Base-by-base conservation (phyloP, 2,797 vertebrate genomes). In the Leuciscus waleckii region DNA sequence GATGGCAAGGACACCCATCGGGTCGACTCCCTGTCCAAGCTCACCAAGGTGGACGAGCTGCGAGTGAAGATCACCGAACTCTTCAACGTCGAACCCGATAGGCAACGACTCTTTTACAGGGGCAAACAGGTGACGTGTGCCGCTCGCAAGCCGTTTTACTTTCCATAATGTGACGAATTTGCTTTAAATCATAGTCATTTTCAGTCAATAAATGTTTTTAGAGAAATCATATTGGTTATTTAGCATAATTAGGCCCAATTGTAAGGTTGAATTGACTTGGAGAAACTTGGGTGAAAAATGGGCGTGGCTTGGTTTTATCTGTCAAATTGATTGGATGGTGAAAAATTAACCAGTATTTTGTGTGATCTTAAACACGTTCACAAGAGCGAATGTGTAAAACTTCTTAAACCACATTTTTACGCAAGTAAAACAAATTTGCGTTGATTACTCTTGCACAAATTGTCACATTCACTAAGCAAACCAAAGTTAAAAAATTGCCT, bases 31-130 rank as follows among this genome's bases (percentile, higher is more conserved):
- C 92, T 99, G 68, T 99, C 98, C 83, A 98, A 98, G 90, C 95
- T 99, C 58, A 99, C 98, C n/a, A 99, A 98, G 83, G 97, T 99
- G 92, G 96, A 99, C 1, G 97, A 96, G 68, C 92, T 99, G 51
- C 95, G 98, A 2, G 84, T 94, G 32, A 96, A 96, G 91, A 97
- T 99, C 81, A 86, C 90, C 17, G 96, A 98, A 87, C 93, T 97
- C 39, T 99, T 99, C 86, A 95, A 94, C 4, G 95, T 99, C 89
- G 97, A 97, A 54, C 96, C 97, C 0, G 95, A 96, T 5, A 93
- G 93, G 74, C 98, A 99, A 89, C 94, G 98, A 16, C 95, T 99
- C 0, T 99, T 99, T 89, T 99, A 98, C 92, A 93, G 98, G 2
- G 98, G 98, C 78, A 99, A 99, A 87, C 98, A 99, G 97, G 98